phyloP scores from a whole-genome alignment of 2,113 vertebrate species.

The Globicephala melas region DNA sequence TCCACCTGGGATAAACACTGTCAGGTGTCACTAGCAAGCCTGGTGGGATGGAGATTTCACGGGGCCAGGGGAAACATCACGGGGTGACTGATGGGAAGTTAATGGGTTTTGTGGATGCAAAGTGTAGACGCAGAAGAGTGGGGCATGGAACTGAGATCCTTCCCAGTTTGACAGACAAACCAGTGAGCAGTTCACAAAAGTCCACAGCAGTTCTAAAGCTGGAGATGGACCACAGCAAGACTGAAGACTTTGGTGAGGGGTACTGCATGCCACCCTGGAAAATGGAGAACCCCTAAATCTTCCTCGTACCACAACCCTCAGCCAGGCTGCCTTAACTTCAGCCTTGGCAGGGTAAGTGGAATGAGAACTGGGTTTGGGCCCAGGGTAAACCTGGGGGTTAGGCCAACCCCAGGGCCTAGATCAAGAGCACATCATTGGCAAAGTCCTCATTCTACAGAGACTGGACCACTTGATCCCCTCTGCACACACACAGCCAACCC shows the following conservation, averaged over 20 bases:
- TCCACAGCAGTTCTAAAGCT: background rate
- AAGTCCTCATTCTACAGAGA: background rate
- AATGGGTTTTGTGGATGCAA: background rate
- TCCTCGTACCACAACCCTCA: background rate
- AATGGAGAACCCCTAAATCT: background rate
- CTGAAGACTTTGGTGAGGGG: background rate
- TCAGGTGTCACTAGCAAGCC: background rate
- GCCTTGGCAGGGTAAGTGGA: background rate
- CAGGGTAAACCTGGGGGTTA: background rate
- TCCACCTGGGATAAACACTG: background rate
- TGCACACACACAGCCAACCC: background rate
- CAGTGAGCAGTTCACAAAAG: background rate
- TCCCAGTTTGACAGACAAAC: background rate
- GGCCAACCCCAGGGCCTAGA: background rate
- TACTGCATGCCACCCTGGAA: background rate
- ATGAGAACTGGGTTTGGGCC: background rate
- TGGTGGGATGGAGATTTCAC: background rate
- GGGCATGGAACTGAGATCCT: background rate
- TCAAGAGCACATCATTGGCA: background rate
- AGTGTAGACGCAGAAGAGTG: background rate
- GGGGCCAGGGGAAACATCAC: background rate
- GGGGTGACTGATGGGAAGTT: background rate
- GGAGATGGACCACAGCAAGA: background rate
- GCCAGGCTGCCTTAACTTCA: background rate
- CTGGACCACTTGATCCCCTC: background rate